Evolutionary conservation across 2,797 vertebrate genomes (phyloP).

Genomic region (Antennarius maculatus): DNA sequence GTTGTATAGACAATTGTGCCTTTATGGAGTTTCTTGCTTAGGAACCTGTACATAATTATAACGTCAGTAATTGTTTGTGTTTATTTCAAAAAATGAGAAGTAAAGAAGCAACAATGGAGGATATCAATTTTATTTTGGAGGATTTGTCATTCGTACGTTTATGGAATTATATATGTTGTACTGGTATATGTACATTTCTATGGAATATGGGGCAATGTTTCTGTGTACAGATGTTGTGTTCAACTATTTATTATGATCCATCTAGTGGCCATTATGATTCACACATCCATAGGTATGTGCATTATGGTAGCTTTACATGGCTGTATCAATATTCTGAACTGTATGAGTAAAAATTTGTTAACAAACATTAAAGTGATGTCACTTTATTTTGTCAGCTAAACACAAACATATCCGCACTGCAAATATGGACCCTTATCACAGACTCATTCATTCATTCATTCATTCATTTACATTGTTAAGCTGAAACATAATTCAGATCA

Average conservation of each 20-base stretch:
- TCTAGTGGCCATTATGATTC: conserved; percentile 91
- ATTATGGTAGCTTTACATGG: conserved; percentile 96
- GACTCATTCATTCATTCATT: not conserved
- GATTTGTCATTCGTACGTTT: conserved; percentile 82
- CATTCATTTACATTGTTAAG: not conserved
- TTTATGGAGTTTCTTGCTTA: conserved; percentile 96
- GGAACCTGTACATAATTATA: conserved; percentile 94
- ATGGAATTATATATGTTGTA: conserved; percentile 93
- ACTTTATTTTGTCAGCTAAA: conserved; percentile 23
- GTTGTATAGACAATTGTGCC: conserved; percentile 99
- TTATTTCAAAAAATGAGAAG: conserved; percentile 81
- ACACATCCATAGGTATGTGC: conserved; percentile 91
- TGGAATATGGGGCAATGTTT: conserved; percentile 92
- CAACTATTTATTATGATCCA: conserved; percentile 99
- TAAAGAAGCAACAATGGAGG: conserved; percentile 60
- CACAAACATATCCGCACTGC: not conserved
- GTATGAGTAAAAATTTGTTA: conserved; percentile 99
- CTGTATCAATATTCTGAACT: conserved; percentile 94
- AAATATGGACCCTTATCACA: not conserved
- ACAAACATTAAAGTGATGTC: conserved; percentile 81
- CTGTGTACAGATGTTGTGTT: conserved; percentile 98
- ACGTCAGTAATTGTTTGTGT: conserved; percentile 92
- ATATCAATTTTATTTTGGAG: conserved; percentile 82
- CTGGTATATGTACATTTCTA: conserved; percentile 97
- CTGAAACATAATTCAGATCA: not conserved